Evolutionary conservation across 2,888 invertebrate species (phyloP), one percentile per base, ranked within the genome.

Genomic region (Allacma fusca): DNA sequence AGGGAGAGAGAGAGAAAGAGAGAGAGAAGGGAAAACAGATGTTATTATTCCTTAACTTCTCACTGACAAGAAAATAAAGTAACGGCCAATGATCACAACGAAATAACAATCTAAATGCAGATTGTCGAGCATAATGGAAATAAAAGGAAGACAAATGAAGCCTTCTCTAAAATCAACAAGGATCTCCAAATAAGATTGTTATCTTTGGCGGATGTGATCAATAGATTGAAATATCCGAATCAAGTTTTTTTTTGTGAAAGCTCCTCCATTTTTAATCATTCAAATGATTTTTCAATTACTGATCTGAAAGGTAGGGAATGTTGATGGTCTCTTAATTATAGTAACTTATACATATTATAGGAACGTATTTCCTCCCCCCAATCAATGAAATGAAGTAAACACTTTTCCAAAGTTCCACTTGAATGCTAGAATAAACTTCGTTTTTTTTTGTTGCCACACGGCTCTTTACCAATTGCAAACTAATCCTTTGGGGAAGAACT

Each of bases 171-270:
- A 73, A 73, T 73, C 73, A 73, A 73, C 73, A 72, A 50, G 43
- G 7, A 69, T 43, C 50, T 70, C 72, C 59, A 72, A 34, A 73
- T 1, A 72, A 72, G 59, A 73, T 73, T 73, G 73, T 73, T 73
- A 73, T 73, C 73, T 40, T 73, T 73, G 73, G 73, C 62, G 62
- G 73, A 62, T 40, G 29, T 34, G 73, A 62, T 73, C 44, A 77
- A 73, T 65, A 67, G 59, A 77, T 68, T 77, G 73, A 59, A 59
- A 28, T 57, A 57, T 62, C 50, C 16, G 16, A 13, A 50, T 50
- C 4, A 50, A 50, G 19, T 16, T 50, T 50, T n/a, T 13, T n/a
- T n/a, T n/a, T n/a, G n/a, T n/a, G n/a, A n/a, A n/a, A n/a, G n/a
- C n/a, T 9, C 50, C 50, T 16, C 19, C 50, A 34, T 34, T 9